Percentiles rank a stretch among this genome's conserved stretches.
Evolutionary conservation across 2,797 vertebrate genomes (phyloP).

Genomic region (Lepilemur septentrionalis): DNA sequence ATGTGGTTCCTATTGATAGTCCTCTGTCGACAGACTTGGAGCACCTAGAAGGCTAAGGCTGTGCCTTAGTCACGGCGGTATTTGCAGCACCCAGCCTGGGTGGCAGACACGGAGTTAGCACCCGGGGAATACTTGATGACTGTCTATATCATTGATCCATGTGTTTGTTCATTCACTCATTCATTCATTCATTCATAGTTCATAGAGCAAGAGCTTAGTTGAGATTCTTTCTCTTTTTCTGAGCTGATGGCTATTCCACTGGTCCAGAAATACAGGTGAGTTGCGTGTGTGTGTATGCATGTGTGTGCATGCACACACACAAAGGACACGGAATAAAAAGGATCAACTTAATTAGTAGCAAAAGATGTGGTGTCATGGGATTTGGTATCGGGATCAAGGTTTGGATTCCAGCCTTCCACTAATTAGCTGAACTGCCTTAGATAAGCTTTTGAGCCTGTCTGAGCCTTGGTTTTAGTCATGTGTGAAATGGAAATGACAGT

Average conservation of each 20-base stretch:
- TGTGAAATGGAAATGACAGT: background rate
- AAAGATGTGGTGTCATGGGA: background rate
- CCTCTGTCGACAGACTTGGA: background rate
- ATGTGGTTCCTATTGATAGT: background rate
- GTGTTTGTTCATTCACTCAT: background rate
- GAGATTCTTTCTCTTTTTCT: background rate
- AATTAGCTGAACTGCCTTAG: background rate
- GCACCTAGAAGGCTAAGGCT: background rate
- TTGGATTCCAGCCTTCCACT: background rate
- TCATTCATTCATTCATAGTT: background rate
- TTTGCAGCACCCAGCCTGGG: background rate
- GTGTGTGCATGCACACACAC: background rate
- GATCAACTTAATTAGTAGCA: background rate
- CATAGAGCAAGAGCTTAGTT: background rate
- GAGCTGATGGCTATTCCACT: background rate
- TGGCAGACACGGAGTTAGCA: background rate
- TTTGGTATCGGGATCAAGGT: background rate
- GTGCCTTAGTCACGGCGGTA: background rate
- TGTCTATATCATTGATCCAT: rapidly evolving
- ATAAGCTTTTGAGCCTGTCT: background rate
- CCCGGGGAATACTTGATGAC: background rate
- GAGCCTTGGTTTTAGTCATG: background rate
- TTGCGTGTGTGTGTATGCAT: background rate
- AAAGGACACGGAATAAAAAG: background rate
- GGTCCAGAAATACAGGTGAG: background rate